Base-by-base conservation (phyloP, 2,888 invertebrate genomes). In the Falcaria lacertinaria region DNA sequence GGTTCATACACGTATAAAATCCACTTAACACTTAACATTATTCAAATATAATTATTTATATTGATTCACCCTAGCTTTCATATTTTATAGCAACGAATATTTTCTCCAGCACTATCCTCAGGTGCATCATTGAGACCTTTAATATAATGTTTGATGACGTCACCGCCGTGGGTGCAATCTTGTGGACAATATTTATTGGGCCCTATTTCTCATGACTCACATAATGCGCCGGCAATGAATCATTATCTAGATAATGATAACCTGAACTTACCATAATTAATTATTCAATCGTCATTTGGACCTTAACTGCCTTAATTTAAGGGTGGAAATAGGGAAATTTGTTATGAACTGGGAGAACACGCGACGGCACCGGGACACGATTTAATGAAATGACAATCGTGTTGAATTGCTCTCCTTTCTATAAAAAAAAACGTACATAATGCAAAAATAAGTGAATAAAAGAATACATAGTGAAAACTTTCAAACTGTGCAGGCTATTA, bases 161-260 rank as follows among this genome's bases (percentile, higher is more conserved):
- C 19, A 35, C 19, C n/a, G 5, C 15, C 19, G 37, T 22, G 22
- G 22, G 25, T 2, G 37, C 37, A 37, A 22, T 37, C 37, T 37
- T 22, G 22, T 22, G 22, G 37, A 37, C 15, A 37, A 22, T 37
- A 37, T 37, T 37, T 37, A 37, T 37, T 37, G 22, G 22, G 22
- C 25, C 22, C 22, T 37, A 37, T 37, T 34, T 22, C 58, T 48
- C 52, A 55, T 83, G 83, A 83, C 57, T 84, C 83, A 84, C 69
- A n/a, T n/a, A 74, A 78, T 79, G 78, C 74, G 72, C 60, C 70
- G 68, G 74, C 70, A 72, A 71, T 86, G 85, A 87, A 74, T 84
- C 84, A 87, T 82, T 81, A 76, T 69, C 66, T 73, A 80, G 74
- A 78, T 81, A 81, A 80, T 75, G 69, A 74, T 71, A 69, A 67